phyloP scores from a whole-genome alignment of 2,888 invertebrate species.

The Rhamnusium bicolor region DNA sequence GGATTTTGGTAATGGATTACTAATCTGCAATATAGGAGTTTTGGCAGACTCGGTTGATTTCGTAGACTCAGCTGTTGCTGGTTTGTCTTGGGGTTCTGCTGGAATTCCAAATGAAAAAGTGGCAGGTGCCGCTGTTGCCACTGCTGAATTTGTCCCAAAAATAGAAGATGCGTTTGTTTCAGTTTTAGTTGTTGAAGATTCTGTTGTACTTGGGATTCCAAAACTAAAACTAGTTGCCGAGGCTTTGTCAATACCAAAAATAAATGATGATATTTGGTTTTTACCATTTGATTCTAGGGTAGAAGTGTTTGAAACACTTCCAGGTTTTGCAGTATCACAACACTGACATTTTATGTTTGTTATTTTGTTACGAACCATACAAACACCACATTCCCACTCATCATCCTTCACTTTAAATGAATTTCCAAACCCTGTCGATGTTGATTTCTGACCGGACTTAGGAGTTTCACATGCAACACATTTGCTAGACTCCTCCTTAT shows the following conservation, averaged over 20 bases:
- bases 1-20: constrained; percentile 51
- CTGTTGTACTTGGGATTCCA: constrained; percentile 59
- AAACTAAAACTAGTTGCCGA: constrained; percentile 68
- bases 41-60: constrained; percentile 3
- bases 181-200: constrained; percentile 30
- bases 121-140: constrained; percentile 32
- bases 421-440: constrained; percentile 40
- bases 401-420: constrained; percentile 57
- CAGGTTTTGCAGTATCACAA: constrained; percentile 75
- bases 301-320: constrained; percentile 35
- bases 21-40: constrained; percentile 22
- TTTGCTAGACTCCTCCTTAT: constrained; percentile 69
- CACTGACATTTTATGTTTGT: constrained; percentile 72
- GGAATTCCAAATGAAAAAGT: constrained; percentile 48
- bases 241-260: constrained; percentile 73
- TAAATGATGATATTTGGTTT: constrained; percentile 65
- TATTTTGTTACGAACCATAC: constrained; percentile 74
- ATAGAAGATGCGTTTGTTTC: constrained; percentile 45
- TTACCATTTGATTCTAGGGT: constrained; percentile 46
- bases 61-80: neutral
- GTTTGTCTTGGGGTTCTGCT: constrained; percentile 7
- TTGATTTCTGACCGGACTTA: constrained; percentile 65
- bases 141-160: constrained; percentile 53
- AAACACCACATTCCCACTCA: constrained; percentile 77
- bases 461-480: constrained; percentile 75